Evolutionary conservation across 2,113 vertebrate genomes (phyloP).

Genomic region (Arvicanthis niloticus): DNA sequence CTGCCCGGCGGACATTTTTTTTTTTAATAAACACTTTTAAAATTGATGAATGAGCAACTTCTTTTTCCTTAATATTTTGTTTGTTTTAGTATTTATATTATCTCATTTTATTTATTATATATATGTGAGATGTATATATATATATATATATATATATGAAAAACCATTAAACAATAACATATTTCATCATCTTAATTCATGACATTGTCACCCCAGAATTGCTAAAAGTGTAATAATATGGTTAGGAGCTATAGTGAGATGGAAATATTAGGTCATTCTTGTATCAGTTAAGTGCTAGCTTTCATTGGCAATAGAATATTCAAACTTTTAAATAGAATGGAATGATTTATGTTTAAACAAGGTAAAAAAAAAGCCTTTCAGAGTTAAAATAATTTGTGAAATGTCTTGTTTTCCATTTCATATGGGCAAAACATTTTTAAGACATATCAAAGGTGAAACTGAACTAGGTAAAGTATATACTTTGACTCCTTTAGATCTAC

Average conservation of each 20-base stretch:
- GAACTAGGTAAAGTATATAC: not conserved
- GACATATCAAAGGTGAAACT: slow-evolving; percentile 22
- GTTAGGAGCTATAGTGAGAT: slow-evolving; percentile 2
- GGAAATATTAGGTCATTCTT: slow-evolving; percentile 39
- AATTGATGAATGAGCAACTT: slow-evolving; percentile 12
- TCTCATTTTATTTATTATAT: slow-evolving; percentile 18
- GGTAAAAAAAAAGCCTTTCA: slow-evolving; percentile 51
- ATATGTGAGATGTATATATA: not conserved
- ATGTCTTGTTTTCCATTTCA: slow-evolving; percentile 55
- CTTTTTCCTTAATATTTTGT: slow-evolving; percentile 5
- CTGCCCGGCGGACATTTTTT: too few species aligned
- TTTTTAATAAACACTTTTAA: slow-evolving; percentile 3
- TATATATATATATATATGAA: not conserved
- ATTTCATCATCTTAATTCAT: slow-evolving; percentile 40
- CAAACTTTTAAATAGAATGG: slow-evolving; percentile 7
- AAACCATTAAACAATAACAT: not conserved
- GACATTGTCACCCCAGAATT: not conserved
- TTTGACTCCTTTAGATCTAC: slow-evolving; percentile 22
- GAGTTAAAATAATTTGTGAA: slow-evolving; percentile 31
- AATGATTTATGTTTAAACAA: slow-evolving; percentile 45
- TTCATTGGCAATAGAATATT: slow-evolving; percentile 47
- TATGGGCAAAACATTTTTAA: slow-evolving; percentile 40
- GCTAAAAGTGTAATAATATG: not conserved
- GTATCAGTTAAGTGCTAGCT: not conserved
- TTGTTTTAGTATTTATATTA: slow-evolving; percentile 33